Evolutionary conservation across 2,888 invertebrate genomes (phyloP).

Genomic region (Trypoxylon attenuatum): DNA sequence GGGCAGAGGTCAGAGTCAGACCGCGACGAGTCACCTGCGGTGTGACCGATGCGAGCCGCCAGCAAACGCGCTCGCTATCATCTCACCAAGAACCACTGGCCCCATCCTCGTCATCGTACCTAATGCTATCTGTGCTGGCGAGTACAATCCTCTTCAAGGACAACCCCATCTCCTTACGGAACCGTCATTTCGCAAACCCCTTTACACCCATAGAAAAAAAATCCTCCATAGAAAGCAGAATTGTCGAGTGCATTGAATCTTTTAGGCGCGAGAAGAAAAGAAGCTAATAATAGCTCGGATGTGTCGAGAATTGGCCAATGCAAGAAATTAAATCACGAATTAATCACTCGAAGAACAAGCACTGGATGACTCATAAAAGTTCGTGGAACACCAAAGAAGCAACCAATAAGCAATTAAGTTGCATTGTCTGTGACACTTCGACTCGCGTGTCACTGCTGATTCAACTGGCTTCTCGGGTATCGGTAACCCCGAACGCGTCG

Average conservation of each 20-base stretch:
- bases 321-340: too few relatives aligned
- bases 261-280: too few relatives aligned
- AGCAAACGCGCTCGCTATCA: constrained; percentile 60
- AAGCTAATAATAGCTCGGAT: too few relatives aligned
- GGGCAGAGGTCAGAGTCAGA: constrained; percentile 59
- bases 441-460: constrained; percentile 8
- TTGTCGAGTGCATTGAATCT: too few relatives aligned
- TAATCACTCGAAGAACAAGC: background rate
- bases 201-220: too few relatives aligned
- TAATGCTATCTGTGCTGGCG: constrained; percentile 56
- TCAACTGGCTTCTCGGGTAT: constrained; percentile 27
- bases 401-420: constrained; percentile 25
- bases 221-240: too few relatives aligned
- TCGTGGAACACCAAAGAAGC: constrained; percentile 23
- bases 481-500: constrained; percentile 16
- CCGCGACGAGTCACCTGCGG: constrained; percentile 66
- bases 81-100: constrained; percentile 53
- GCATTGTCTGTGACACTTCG: constrained; percentile 19
- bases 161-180: too few relatives aligned
- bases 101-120: constrained; percentile 61
- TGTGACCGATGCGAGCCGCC: constrained; percentile 64
- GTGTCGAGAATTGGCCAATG: too few relatives aligned
- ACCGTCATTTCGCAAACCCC: too few relatives aligned
- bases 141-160: too few relatives aligned
- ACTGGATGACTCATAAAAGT: background rate